phyloP scores from a whole-genome alignment of 2,113 vertebrate genomes.

The Pseudorhombus dupliciocellatus region DNA sequence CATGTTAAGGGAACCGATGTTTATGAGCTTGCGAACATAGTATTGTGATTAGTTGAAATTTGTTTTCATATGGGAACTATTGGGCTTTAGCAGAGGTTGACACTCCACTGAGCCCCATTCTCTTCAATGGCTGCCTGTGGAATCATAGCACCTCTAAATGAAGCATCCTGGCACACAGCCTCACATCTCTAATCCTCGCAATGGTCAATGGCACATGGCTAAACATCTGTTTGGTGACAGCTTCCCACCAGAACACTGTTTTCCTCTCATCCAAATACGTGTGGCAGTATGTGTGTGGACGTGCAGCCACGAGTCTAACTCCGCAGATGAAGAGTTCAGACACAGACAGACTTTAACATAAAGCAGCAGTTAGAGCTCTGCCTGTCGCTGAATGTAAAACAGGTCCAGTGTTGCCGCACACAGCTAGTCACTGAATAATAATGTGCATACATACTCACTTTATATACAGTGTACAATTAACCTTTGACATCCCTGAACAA shows the following conservation, averaged over 20 bases:
- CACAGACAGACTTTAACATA: conserved; percentile 43
- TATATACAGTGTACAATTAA: conserved; percentile 36
- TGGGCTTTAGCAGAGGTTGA: too few relatives aligned
- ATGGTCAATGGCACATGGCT: background rate
- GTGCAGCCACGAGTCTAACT: background rate
- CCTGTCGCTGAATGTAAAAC: conserved; percentile 43
- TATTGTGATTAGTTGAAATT: too few relatives aligned
- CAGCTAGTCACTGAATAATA: background rate
- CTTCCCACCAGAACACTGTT: background rate
- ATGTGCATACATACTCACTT: background rate
- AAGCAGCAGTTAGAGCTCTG: conserved; percentile 24
- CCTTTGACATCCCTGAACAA: conserved; percentile 25
- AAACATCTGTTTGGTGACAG: background rate
- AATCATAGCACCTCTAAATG: too few relatives aligned
- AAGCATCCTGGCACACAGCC: too few relatives aligned
- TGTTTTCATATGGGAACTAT: too few relatives aligned
- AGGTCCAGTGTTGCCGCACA: conserved; percentile 2
- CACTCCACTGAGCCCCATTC: too few relatives aligned
- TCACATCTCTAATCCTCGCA: too few relatives aligned
- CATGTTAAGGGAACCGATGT: too few relatives aligned
- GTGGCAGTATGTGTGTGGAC: background rate
- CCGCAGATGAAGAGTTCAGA: conserved; percentile 16
- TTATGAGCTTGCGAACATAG: too few relatives aligned
- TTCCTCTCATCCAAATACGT: background rate
- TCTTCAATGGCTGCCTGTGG: too few relatives aligned